Base-by-base conservation (phyloP, 2,113 vertebrate species). In the Corythornis vintsioides region DNA sequence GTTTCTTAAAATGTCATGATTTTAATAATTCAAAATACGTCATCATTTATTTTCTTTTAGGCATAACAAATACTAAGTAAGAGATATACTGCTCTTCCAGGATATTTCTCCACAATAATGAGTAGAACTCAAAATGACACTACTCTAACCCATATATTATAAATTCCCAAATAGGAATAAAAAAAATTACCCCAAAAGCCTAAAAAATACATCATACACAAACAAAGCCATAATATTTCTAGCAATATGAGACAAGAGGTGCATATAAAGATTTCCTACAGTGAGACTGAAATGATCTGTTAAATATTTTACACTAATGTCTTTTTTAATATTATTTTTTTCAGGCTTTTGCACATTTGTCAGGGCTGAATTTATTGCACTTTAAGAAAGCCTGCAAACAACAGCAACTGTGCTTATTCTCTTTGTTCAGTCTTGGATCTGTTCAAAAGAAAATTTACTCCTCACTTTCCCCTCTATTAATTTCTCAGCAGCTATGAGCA, bases 251-350 rank as follows among this genome's bases (percentile, higher is more conserved):
- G 67, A 79, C 45, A 65, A 87, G 67, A 83, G 47, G 11, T 88
- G 17, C 63, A 63, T 86, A 89, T 78, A 67, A 86, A 93, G 66
- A 90, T 88, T 94, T 95, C 28, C 86, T 60, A 63, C 31, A 11
- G 19, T 81, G 31, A 38, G 69, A 66, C 66, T 59, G 75, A 89
- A 75, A 90, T 64, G n/a, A 55, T 90, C 85, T 95, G 47, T 24
- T 96, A 92, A 95, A 94, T 94, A 95, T 93, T 96, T 96, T 74
- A 94, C 24, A 79, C 45, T 70, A 86, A 90, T 72, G 6, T 19
- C n/a, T 90, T 92, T 85, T 79, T 73, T 65, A 82, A 59, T 10
- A 10, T 15, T 57, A 1, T 43, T 72, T 85, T 83, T 61, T 88
- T 56, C 56, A 38, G 9, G 17, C 45, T 93, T 88, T 74, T 78